Base-by-base conservation (phyloP, 2,888 invertebrate species). In the Meiosimyza decipiens region DNA sequence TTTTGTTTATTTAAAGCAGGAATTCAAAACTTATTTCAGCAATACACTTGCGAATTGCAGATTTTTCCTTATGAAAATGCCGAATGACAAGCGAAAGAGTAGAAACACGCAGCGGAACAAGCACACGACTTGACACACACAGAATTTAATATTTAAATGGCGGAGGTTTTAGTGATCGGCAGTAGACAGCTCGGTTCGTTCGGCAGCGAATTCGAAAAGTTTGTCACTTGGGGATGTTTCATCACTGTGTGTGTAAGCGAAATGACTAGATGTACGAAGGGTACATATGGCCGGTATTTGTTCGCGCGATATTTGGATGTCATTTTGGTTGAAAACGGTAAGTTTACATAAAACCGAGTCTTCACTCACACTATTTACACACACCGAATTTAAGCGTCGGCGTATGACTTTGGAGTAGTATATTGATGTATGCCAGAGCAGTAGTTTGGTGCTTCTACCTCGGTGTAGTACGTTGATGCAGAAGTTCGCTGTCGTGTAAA, bases 61-160 rank as follows among this genome's bases (percentile, higher is more conserved):
- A 70, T 50, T 70, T 65, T 77, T 72, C 67, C 69, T 73, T 64
- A 62, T 68, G 72, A 70, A 76, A 77, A 77, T 73, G 75, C 74
- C 70, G 73, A 73, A 54, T 68, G 71, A 74, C 68, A 55, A 73
- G 66, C 60, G 59, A 63, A 75, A 74, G 71, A 75, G 75, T 67
- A 74, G 28, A 6, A 40, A 40, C 40, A 67, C 67, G 70, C 60
- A 68, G 71, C 76, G 73, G 72, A 67, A 12, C 22, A 40, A 72
- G 71, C 51, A 70, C 77, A 74, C 73, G 73, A 72, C 72, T 74
- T 74, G 75, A 72, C 76, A 76, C 76, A 75, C 74, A 74, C 66
- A 76, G 74, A 77, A 72, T 76, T 75, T 72, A 71, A 73, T 76
- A 74, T 76, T 76, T 77, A 77, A 77, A 77, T 77, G 77, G 77